Percentiles rank a stretch among this genome's conserved stretches.
phyloP scores from a whole-genome alignment of 2,797 vertebrate species.

The Euphonia xanthogaster region DNA sequence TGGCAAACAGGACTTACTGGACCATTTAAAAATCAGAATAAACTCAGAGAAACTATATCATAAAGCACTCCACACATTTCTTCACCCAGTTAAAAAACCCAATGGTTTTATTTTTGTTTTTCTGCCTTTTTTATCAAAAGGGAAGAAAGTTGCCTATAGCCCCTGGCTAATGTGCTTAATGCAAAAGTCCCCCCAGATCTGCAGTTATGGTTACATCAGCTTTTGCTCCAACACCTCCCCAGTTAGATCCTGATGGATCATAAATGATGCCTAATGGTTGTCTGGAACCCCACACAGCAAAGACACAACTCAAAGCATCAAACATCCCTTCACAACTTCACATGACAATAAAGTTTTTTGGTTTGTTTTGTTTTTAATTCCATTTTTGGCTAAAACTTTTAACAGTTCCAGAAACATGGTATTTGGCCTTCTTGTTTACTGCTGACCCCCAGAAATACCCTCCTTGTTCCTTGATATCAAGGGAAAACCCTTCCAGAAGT shows the following conservation, averaged over 20 bases:
- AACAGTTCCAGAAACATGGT: not conserved
- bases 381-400: not conserved
- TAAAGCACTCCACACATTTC: not conserved
- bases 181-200: not conserved
- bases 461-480: fast-evolving
- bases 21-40: not conserved
- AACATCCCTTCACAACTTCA: not conserved
- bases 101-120: not conserved
- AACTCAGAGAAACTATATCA: not conserved
- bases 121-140: not conserved
- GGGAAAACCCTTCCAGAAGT: not conserved
- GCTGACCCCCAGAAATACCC: not conserved
- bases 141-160: not conserved
- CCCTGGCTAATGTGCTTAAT: not conserved
- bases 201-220: not conserved
- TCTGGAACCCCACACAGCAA: not conserved
- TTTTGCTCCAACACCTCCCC: fast-evolving
- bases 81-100: not conserved
- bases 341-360: not conserved
- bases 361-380: not conserved
- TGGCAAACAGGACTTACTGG: not conserved
- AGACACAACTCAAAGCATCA: not conserved
- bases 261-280: not conserved
- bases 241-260: fast-evolving
- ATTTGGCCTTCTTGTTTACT: not conserved